These are phyloP conservation scores for Mobula birostris DNA, from an alignment of 2,113 vertebrate species.

Conservation along the genomic window DNA sequence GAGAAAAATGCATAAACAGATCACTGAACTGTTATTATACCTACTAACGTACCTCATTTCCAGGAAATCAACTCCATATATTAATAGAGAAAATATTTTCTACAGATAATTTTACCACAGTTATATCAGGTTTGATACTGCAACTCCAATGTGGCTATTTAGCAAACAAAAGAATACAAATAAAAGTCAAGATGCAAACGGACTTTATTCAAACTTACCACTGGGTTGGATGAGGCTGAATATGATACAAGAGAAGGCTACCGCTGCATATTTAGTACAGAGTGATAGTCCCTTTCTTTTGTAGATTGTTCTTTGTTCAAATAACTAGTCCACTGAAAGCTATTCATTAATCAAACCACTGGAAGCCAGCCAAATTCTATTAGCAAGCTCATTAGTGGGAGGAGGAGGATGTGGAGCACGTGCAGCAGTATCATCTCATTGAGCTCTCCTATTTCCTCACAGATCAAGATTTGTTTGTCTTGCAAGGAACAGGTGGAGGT, in stretches of 20 bases:
- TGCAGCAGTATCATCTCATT: constrained; percentile 45
- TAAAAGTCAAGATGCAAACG: too few relatives aligned
- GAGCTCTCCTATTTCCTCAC: constrained; percentile 18
- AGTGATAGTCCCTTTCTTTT: constrained; percentile 39
- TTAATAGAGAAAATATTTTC: neutral
- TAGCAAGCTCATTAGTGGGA: constrained; percentile 44
- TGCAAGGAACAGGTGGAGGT: neutral
- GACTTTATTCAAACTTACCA: constrained; percentile 47
- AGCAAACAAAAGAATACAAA: neutral
- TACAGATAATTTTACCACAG: neutral
- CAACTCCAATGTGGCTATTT: neutral
- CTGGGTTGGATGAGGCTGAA: constrained; percentile 13
- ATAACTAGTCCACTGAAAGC: constrained; percentile 46
- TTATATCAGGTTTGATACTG: neutral
- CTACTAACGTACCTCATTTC: neutral
- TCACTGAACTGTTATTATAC: neutral
- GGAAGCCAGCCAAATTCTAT: constrained; percentile 54
- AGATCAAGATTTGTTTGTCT: constrained; percentile 34
- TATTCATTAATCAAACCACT: constrained; percentile 46
- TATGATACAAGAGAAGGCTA: constrained; percentile 39
- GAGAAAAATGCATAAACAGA: constrained; percentile 6
- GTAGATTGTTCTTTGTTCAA: constrained; percentile 49
- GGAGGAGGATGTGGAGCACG: constrained; percentile 52
- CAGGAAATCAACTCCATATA: neutral
- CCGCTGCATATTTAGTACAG: constrained; percentile 47